phyloP scores from a whole-genome alignment of 2,113 vertebrate species.

The Brevimyrus niger region DNA sequence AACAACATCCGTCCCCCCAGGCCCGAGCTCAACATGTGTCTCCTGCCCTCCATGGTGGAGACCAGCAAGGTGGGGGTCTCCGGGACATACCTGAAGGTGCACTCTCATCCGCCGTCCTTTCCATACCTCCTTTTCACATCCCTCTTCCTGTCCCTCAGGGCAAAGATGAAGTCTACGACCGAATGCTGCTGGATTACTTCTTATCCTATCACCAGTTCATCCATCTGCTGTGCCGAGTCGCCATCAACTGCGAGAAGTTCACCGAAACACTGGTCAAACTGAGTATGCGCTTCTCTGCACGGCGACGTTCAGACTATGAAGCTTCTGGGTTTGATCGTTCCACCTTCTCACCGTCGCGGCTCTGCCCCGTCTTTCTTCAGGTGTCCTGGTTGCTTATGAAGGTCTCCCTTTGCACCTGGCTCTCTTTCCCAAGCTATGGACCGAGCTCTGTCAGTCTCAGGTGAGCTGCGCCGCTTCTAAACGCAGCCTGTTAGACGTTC shows the following conservation, averaged over 20 bases:
- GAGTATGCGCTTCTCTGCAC: conserved; percentile 64
- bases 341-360: no score
- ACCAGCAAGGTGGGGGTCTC: conserved; percentile 77
- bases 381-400: conserved; percentile 96
- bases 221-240: conserved; percentile 93
- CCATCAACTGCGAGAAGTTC: conserved; percentile 99
- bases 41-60: conserved; percentile 98
- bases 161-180: conserved; percentile 96
- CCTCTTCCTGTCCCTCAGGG: conserved; percentile 60
- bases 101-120: not conserved
- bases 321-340: not conserved
- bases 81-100: not conserved
- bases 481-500: no score
- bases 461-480: conserved; percentile 44
- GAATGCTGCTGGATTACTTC: conserved; percentile 97
- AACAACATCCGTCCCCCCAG: conserved; percentile 96
- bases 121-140: not conserved
- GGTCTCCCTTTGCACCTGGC: conserved; percentile 91
- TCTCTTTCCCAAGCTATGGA: conserved; percentile 95
- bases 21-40: conserved; percentile 98
- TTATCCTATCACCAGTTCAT: conserved; percentile 98
- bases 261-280: conserved; percentile 97
- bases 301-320: not conserved
- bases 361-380: conserved; percentile 49
- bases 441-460: conserved; percentile 94